Conservation (phyloP, 2,797 vertebrate genomes). For the Galago senegalensis region DNA sequence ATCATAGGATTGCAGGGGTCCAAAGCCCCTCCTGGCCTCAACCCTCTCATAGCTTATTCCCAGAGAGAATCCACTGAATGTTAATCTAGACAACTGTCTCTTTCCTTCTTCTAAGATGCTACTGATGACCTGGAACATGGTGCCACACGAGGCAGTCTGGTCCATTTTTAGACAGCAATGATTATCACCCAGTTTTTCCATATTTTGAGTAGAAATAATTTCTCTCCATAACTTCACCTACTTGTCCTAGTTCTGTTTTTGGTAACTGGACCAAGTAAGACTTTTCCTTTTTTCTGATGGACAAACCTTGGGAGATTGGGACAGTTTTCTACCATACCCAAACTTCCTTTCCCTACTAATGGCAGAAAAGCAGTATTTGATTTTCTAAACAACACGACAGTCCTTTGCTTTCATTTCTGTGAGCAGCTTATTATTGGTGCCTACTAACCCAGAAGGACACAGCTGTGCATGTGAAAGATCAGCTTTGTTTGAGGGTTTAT, state of each 20-base stretch:
- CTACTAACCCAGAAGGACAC: not conserved
- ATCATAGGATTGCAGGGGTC: not conserved
- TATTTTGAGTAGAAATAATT: conserved; percentile 71
- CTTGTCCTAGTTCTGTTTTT: conserved; percentile 71
- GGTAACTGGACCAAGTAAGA: conserved; percentile 24
- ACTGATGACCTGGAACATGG: conserved; percentile 60
- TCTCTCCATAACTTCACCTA: conserved; percentile 53
- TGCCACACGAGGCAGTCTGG: conserved; percentile 41
- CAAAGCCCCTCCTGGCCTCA: not conserved
- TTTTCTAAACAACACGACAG: not conserved
- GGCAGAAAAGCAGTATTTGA: conserved; percentile 25
- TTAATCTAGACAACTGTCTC: not conserved
- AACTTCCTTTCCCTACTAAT: not conserved
- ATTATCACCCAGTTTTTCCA: conserved; percentile 55
- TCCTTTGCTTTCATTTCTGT: not conserved
- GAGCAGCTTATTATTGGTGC: conserved; percentile 31
- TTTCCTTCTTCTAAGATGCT: conserved; percentile 31
- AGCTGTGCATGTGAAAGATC: not conserved
- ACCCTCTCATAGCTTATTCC: fast-evolving
- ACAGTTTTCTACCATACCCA: not conserved
- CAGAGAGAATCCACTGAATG: not conserved
- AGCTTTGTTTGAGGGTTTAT: conserved; percentile 48
- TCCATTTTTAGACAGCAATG: conserved; percentile 67
- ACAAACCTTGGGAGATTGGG: not conserved
- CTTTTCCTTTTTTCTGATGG: conserved; percentile 41